phyloP scores from a whole-genome alignment of 2,888 invertebrate genomes.

The Spicauda simplicius region DNA sequence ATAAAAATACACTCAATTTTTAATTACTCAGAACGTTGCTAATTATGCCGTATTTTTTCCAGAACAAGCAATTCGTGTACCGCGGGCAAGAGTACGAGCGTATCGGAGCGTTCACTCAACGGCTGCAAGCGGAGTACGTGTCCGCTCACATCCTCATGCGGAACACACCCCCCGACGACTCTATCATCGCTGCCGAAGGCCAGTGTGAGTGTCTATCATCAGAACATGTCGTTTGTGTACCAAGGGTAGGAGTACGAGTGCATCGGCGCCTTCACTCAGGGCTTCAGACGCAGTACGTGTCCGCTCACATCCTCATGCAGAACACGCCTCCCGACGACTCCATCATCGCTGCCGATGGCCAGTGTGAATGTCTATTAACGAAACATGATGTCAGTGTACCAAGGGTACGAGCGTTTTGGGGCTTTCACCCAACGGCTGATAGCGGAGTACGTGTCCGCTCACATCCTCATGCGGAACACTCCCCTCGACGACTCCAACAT shows the following conservation, averaged over 20 bases:
- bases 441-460: conserved; percentile 97
- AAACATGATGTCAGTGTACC: too few relatives aligned
- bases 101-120: conserved; percentile 96
- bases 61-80: conserved; percentile 98
- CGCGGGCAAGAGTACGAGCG: conserved; percentile 97
- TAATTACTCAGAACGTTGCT: too few relatives aligned
- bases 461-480: conserved; percentile 95
- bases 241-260: conserved; percentile 97
- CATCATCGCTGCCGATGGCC: conserved; percentile 92
- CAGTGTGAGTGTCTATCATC: conserved; percentile 86
- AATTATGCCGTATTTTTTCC: conserved; percentile 44
- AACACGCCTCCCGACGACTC: conserved; percentile 96
- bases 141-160: conserved; percentile 96
- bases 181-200: conserved; percentile 92
- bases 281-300: conserved; percentile 96
- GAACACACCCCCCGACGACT: conserved; percentile 95
- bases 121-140: conserved; percentile 97
- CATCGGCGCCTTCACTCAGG: conserved; percentile 97
- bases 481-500: conserved; percentile 95
- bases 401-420: conserved; percentile 97
- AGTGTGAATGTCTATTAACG: too few relatives aligned
- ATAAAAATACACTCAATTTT: too few relatives aligned
- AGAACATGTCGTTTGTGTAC: conserved; percentile 98
- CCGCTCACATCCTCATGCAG: conserved; percentile 96
- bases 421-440: conserved; percentile 97